Base-by-base conservation (phyloP, 2,113 vertebrate genomes). In the Oxyruncus cristatus region DNA sequence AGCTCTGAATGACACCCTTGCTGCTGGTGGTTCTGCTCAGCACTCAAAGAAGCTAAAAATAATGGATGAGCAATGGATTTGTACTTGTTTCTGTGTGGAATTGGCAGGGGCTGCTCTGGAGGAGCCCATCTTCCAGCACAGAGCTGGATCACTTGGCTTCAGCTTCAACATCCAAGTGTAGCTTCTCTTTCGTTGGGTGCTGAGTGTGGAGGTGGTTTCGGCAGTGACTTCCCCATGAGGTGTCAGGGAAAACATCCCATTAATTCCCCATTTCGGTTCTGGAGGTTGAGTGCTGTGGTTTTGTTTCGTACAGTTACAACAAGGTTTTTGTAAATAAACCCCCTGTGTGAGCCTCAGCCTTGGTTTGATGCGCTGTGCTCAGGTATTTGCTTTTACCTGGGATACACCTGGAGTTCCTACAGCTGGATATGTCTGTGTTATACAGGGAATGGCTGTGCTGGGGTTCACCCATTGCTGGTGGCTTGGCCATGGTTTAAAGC, bases 341-440 rank as follows among this genome's bases (percentile, higher is more conserved):
- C 8, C 37, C 30, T 20, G 28, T 15, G 50, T 27, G 46, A 80
- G 30, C 30, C 6, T 67, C 27, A 1, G 68, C 7, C 0, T n/a
- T 41, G 0, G 0, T 73, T n/a, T 53, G 32, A 9, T 8, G 7
- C 3, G 1, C 1, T 2, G 35, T 56, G 28, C 39, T 61, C 14
- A n/a, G 49, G 24, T 10, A 2, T 71, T 94, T 37, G 72, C 46
- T 37, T 71, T 75, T 61, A 37, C 62, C 56, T 47, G 46, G 22
- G 56, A 24, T n/a, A 5, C 14, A 6, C 33, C 7, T 2, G 32
- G 8, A 2, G 1, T 17, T 77, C 46, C 37, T 11, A 5, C 39
- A 59, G 53, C 67, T 37, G 61, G 55, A 27, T 46, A 3, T 37
- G 55, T 47, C 37, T 55, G 39, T 47, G 76, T 55, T 32, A 23